phyloP scores from a whole-genome alignment of 2,113 vertebrate genomes.

The Lathamus discolor region DNA sequence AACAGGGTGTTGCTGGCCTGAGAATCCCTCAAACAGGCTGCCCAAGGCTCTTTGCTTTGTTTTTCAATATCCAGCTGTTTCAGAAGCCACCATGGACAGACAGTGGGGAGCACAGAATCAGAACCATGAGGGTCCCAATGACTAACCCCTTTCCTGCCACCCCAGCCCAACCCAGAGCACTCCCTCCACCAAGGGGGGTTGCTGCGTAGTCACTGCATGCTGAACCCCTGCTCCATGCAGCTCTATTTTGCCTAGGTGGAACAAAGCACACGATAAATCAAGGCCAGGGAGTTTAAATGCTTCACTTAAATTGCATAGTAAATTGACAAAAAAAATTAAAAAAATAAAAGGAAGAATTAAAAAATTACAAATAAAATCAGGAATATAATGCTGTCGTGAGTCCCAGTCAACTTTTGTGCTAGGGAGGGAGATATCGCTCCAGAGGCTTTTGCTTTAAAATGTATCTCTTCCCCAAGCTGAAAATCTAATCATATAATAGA shows the following conservation, averaged over 20 bases:
- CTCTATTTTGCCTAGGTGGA: neutral
- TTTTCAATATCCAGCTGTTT: neutral
- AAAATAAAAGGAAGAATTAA: no score
- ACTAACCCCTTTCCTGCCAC: neutral
- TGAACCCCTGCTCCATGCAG: neutral
- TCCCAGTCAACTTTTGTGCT: neutral
- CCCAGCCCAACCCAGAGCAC: neutral
- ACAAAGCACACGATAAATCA: neutral
- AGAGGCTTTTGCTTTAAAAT: slow-evolving; percentile 31
- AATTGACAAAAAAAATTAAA: neutral
- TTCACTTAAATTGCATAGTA: neutral
- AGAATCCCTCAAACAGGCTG: neutral
- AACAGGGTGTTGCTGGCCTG: neutral
- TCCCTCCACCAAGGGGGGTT: neutral
- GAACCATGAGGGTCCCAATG: fast-evolving
- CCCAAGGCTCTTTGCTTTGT: fast-evolving
- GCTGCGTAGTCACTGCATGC: neutral
- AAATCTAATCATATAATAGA: slow-evolving; percentile 57
- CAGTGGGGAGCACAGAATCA: neutral
- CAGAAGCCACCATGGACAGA: neutral
- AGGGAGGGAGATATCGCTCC: neutral
- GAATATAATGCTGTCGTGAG: neutral
- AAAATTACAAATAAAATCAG: neutral
- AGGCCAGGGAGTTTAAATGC: neutral
- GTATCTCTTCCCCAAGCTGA: slow-evolving; percentile 66